Base-by-base conservation (phyloP, 92 coral and sea anemone species). In the Porites lobata region DNA sequence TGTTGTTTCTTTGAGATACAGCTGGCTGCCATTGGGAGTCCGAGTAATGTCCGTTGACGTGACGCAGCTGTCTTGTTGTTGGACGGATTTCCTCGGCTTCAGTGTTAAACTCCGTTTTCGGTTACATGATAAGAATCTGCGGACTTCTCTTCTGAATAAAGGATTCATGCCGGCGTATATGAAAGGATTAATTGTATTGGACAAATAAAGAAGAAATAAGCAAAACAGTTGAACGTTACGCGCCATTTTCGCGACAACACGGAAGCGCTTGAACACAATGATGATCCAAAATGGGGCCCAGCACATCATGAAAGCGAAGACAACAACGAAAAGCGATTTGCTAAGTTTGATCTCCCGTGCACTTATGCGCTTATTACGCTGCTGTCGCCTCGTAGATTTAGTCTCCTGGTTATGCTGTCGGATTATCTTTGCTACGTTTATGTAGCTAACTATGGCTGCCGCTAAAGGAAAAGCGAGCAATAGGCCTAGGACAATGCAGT, bases 141-240 rank as follows among this genome's bases (percentile, higher is more conserved):
- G 65, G 62, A 76, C 52, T 59, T 78, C 83, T n/a, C 70, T 24
- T 78, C 71, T 57, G 70, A 78, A 78, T 9, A 22, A 18, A 18
- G 65, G 72, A 62, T 78, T 78, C 83, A 78, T 78, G 15, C 83
- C 83, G 6, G 83, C 83, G 54, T 78, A 78, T 22, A 78, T 61
- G 50, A 78, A 78, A 12, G 83, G 83, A 29, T 78, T 78, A 9
- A 78, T 78, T 54, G 83, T 29, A 50, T 78, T 78, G 19, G 69
- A 59, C 0, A 78, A 47, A 59, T 78, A 78, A 12, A 59, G 53
- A n/a, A 57, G 15, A 29, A 78, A 78, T 71, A 59, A 21, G 22
- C 71, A 21, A 20, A 78, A 19, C 11, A 78, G 71, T 38, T 78
- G 71, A 2, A 78, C 54, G 26, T 78, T 61, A 12, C 83, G 70